Conservation (phyloP, 2,113 vertebrate genomes). For the Stercorarius parasiticus region DNA sequence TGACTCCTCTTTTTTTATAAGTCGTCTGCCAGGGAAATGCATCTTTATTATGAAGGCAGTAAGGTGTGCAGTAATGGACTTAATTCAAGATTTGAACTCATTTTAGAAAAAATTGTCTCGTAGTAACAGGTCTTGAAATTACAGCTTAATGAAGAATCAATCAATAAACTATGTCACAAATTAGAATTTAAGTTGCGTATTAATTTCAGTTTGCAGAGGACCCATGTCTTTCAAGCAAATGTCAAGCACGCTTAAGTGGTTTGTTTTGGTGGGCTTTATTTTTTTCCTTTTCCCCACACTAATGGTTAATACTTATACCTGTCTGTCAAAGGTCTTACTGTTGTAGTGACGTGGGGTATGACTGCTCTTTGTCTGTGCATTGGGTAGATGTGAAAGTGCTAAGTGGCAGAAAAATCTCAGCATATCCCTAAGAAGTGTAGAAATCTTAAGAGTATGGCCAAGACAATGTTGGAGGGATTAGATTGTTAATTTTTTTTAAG, state of each 20-base stretch:
- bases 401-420: not conserved
- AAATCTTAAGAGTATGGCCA: not conserved
- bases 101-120: not conserved
- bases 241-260: not conserved
- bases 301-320: not conserved
- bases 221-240: not conserved
- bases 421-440: not conserved
- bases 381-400: not conserved
- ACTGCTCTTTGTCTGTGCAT: not conserved
- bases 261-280: not conserved
- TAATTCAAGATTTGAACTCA: not conserved
- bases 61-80: not conserved
- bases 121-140: not conserved
- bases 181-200: not conserved
- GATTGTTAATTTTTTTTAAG: not conserved
- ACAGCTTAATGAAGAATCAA: not conserved
- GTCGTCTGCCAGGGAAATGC: not conserved
- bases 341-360: not conserved
- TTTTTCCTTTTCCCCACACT: not conserved
- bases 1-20: not conserved
- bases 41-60: not conserved
- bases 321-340: not conserved
- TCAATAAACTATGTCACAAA: not conserved
- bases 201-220: not conserved
- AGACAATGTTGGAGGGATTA: not conserved